These are phyloP conservation scores for Diachrysia chrysitis DNA, from an alignment of 2,888 invertebrate genomes.

Conservation along the genomic window DNA sequence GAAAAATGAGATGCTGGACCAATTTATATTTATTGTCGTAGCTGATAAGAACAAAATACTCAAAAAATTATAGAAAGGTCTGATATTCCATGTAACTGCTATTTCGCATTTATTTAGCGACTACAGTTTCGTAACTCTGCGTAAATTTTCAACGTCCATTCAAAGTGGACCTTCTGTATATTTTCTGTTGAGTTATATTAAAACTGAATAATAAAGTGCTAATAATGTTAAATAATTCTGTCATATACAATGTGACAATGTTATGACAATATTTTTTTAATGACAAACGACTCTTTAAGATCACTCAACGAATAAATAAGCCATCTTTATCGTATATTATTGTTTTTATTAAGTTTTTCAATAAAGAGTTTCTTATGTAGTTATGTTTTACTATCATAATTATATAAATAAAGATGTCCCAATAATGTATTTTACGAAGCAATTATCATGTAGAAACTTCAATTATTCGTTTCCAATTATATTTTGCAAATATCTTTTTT, in stretches of 20 bases:
- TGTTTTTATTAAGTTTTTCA: conserved; percentile 22
- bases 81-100: too few relatives aligned
- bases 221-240: conserved; percentile 40
- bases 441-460: not conserved
- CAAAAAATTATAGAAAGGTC: too few relatives aligned
- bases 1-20: not conserved
- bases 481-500: too few relatives aligned
- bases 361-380: conserved; percentile 9
- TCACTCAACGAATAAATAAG: conserved; percentile 10
- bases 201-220: conserved; percentile 46
- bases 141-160: not conserved
- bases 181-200: conserved; percentile 18
- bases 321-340: conserved; percentile 13
- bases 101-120: not conserved
- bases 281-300: conserved; percentile 10
- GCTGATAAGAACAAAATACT: too few relatives aligned
- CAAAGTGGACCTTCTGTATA: conserved; percentile 5
- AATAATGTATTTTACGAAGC: not conserved
- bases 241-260: conserved; percentile 32
- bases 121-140: not conserved
- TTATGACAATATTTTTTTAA: conserved; percentile 34
- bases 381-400: not conserved
- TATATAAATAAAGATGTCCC: conserved; percentile 18
- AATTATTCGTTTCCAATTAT: not conserved
- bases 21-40: too few relatives aligned